These are phyloP conservation scores for Beroe ovata DNA, from an alignment of 37 sponge, comb jelly and placozoan genomes.

Conservation along the genomic window DNA sequence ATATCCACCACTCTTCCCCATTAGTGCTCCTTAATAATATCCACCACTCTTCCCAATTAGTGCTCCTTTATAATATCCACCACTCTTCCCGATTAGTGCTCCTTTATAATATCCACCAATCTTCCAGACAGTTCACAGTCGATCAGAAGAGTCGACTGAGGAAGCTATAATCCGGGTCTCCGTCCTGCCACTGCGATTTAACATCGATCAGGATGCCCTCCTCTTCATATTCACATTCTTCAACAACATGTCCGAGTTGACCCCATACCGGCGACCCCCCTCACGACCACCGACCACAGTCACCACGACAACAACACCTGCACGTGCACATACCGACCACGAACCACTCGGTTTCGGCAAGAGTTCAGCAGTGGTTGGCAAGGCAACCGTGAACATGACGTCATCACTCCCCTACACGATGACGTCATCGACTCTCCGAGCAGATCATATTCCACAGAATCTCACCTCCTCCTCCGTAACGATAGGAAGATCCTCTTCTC, in stretches of 20 bases:
- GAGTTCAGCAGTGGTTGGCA: constrained; percentile 26
- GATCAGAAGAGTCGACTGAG: constrained; percentile 25
- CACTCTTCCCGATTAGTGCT: too few species aligned
- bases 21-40: too few species aligned
- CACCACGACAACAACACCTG: background rate
- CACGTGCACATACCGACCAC: background rate
- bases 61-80: too few species aligned
- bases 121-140: constrained; percentile 6
- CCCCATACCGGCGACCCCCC: constrained; percentile 32
- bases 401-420: background rate
- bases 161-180: constrained; percentile 80
- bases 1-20: too few species aligned
- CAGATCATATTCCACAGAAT: background rate
- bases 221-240: constrained; percentile 82
- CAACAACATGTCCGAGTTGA: constrained; percentile 68
- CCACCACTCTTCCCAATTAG: too few species aligned
- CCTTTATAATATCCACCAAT: too few species aligned
- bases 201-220: constrained; percentile 90
- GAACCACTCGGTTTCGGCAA: constrained; percentile 65
- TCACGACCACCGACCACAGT: background rate
- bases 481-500: background rate
- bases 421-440: background rate
- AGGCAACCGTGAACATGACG: background rate
- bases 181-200: constrained; percentile 83
- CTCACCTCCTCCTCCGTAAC: background rate